phyloP scores from a whole-genome alignment of 1,140 invertebrate genomes.

The Procambarus clarkii region DNA sequence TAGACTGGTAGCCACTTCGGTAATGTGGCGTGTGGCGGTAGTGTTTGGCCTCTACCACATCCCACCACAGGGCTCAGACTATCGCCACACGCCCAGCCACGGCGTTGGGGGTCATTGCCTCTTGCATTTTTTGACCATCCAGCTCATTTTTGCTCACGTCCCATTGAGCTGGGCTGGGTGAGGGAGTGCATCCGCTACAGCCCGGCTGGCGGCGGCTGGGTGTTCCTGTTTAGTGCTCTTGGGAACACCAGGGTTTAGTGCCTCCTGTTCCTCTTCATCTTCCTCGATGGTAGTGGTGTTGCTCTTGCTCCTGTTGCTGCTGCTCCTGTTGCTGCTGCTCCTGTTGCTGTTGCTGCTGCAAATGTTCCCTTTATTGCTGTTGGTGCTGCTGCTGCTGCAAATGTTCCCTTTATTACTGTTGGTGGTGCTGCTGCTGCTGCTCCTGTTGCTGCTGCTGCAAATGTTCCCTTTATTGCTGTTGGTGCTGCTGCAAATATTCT shows the following conservation, averaged over 20 bases:
- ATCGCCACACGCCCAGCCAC: not conserved
- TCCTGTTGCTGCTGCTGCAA: too few relatives aligned
- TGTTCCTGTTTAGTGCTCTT: too few relatives aligned
- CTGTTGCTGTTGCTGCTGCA: too few relatives aligned
- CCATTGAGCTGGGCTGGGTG: conserved; percentile 35
- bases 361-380: too few relatives aligned
- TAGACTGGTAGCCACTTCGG: not conserved
- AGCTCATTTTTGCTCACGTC: conserved; percentile 40
- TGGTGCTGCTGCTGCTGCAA: too few relatives aligned
- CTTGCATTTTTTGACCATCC: conserved; percentile 41
- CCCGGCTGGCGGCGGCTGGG: not conserved
- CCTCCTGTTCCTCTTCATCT: too few relatives aligned
- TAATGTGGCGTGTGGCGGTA: not conserved
- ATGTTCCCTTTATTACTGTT: too few relatives aligned
- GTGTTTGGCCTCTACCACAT: not conserved
- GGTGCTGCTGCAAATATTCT: too few relatives aligned
- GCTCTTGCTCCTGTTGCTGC: not conserved
- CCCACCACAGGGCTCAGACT: not conserved
- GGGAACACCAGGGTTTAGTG: too few relatives aligned
- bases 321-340: not conserved
- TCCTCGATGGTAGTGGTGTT: too few relatives aligned
- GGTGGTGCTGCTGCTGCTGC: too few relatives aligned
- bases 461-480: too few relatives aligned
- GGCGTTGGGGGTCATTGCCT: conserved; percentile 15
- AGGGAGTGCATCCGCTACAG: conserved; percentile 20